Percentiles rank a stretch among this genome's conserved stretches.
Evolutionary conservation across 2,888 invertebrate species (phyloP).

Genomic region (Nysson spinosus): DNA sequence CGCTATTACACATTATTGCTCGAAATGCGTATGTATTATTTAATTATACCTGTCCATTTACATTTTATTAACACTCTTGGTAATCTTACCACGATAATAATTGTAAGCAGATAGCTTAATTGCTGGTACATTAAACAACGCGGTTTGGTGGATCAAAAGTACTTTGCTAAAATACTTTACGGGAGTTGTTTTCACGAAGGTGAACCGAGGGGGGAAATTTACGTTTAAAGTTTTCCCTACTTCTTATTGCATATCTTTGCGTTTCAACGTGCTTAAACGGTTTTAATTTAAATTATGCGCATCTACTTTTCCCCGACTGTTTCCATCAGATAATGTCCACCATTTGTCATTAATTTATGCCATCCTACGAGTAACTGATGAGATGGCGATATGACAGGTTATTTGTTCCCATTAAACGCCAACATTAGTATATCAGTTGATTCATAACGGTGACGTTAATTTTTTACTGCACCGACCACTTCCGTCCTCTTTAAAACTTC

Average conservation of each 20-base stretch:
- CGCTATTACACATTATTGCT: no score
- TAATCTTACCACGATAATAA: conserved; percentile 4
- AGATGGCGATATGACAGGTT: no score
- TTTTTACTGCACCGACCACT: no score
- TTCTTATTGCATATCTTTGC: conserved; percentile 30
- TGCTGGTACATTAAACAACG: conserved; percentile 22
- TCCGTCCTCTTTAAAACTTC: no score
- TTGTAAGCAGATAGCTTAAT: conserved; percentile 8
- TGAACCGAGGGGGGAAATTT: conserved; percentile 26
- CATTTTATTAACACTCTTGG: background rate
- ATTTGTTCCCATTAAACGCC: no score
- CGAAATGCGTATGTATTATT: no score
- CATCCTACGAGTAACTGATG: no score
- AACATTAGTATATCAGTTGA: no score
- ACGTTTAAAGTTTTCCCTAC: conserved; percentile 32
- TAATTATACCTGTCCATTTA: no score
- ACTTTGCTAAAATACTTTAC: conserved; percentile 33
- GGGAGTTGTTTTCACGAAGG: conserved; percentile 34
- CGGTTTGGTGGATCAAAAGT: conserved; percentile 15
- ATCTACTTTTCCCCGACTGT: conserved; percentile 6
- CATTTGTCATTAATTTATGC: no score
- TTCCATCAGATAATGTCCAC: background rate
- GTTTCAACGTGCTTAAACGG: conserved; percentile 34
- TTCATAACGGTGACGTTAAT: no score
- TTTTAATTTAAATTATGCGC: conserved; percentile 40